These are phyloP conservation scores for Lithophane socia DNA, from an alignment of 2,888 invertebrate species.

Conservation along the genomic window DNA sequence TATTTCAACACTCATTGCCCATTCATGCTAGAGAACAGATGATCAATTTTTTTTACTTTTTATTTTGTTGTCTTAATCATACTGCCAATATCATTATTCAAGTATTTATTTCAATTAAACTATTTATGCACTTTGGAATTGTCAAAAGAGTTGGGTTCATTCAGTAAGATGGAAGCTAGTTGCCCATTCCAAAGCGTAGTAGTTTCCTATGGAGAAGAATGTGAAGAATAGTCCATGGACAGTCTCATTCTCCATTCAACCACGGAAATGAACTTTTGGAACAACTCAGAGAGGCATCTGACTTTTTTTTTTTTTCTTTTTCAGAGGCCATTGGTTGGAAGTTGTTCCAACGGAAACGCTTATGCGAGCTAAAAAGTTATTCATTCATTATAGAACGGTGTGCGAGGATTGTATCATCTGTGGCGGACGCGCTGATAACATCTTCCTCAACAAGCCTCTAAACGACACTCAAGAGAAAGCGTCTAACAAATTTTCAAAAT, in stretches of 20 bases:
- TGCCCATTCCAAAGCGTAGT: too few species aligned
- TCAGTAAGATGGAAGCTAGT: neutral
- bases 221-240: too few species aligned
- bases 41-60: neutral
- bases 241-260: too few species aligned
- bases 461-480: constrained; percentile 17
- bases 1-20: neutral
- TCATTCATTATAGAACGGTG: constrained; percentile 16
- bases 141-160: neutral
- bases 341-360: fast-evolving
- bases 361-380: neutral
- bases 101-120: neutral
- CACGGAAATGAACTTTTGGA: too few species aligned
- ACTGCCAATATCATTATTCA: neutral
- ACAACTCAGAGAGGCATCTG: neutral
- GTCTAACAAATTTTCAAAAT: neutral
- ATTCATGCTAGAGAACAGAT: neutral
- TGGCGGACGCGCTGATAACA: constrained; percentile 17
- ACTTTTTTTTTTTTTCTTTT: constrained; percentile 9
- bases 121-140: neutral
- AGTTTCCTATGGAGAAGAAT: too few species aligned
- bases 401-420: constrained; percentile 42
- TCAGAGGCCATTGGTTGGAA: constrained; percentile 52
- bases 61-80: constrained; percentile 7
- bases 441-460: neutral